Evolutionary conservation across 1,140 invertebrate genomes (phyloP).

Genomic region (Asobara japonica): DNA sequence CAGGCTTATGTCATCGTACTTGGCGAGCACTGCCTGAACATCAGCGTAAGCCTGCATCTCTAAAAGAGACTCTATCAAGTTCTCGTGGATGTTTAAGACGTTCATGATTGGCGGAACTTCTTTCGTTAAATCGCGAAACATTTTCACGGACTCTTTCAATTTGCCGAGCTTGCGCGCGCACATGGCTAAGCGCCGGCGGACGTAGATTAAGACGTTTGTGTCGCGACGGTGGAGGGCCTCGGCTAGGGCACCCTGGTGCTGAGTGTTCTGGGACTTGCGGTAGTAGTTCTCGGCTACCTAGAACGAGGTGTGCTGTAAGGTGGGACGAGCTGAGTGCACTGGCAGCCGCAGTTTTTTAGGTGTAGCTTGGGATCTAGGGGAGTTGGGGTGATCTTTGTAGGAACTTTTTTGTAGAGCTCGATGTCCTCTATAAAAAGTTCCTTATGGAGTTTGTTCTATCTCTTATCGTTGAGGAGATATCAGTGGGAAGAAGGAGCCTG

Average conservation of each 20-base stretch:
- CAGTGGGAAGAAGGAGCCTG: too few species aligned
- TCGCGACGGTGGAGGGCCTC: slow-evolving; percentile 89
- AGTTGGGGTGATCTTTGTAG: too few species aligned
- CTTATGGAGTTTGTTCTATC: too few species aligned
- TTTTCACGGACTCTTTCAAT: slow-evolving; percentile 95
- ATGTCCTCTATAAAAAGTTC: too few species aligned
- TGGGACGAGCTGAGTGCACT: too few species aligned
- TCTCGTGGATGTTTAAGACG: slow-evolving; percentile 96
- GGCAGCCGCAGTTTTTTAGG: too few species aligned
- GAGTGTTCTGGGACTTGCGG: slow-evolving; percentile 80
- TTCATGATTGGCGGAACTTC: slow-evolving; percentile 97
- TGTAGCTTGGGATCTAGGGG: too few species aligned
- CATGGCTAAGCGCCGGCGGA: slow-evolving; percentile 94
- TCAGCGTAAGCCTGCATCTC: slow-evolving; percentile 98
- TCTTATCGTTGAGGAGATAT: too few species aligned
- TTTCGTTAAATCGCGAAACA: slow-evolving; percentile 97
- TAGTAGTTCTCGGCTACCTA: slow-evolving; percentile 90
- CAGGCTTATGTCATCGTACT: slow-evolving; percentile 95
- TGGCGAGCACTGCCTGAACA: slow-evolving; percentile 94
- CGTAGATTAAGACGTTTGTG: slow-evolving; percentile 95
- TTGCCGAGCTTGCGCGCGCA: slow-evolving; percentile 94
- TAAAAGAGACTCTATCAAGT: slow-evolving; percentile 93
- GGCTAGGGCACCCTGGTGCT: slow-evolving; percentile 79
- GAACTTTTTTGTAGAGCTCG: too few species aligned
- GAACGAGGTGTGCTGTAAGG: too few species aligned